A percentile compares a stretch with the other conserved stretches of the same genome.
Evolutionary conservation across 2,888 invertebrate genomes (phyloP).

Genomic region (Tridacna gigas): DNA sequence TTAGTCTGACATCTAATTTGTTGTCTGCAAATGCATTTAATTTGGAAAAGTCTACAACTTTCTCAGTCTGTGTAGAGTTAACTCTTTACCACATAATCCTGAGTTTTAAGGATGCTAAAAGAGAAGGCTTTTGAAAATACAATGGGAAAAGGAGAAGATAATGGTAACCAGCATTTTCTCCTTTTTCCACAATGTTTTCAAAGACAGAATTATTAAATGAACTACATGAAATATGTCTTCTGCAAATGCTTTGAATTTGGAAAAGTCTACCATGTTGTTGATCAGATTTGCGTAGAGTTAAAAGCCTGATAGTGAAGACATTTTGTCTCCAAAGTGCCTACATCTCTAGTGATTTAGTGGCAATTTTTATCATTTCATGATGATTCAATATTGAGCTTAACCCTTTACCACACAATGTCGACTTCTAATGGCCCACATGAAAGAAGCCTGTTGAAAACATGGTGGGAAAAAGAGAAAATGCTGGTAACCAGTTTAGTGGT

Average conservation of each 20-base stretch:
- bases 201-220: too few species aligned
- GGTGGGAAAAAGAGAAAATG: not conserved
- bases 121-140: not conserved
- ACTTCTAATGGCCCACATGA: not conserved
- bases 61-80: too few species aligned
- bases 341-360: too few species aligned
- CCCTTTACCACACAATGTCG: not conserved
- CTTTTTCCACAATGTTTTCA: constrained; percentile 9
- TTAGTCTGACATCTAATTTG: too few species aligned
- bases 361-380: too few species aligned
- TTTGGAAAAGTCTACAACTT: too few species aligned
- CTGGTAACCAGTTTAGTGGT: too few species aligned
- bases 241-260: not conserved
- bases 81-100: too few species aligned
- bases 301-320: not conserved
- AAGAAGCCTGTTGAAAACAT: not conserved
- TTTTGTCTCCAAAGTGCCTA: too few species aligned
- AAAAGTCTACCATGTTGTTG: not conserved
- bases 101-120: not conserved
- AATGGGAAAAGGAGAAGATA: not conserved
- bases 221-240: not conserved
- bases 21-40: too few species aligned
- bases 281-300: not conserved
- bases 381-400: not conserved
- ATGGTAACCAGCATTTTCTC: not conserved